Conservation (phyloP, 1,140 invertebrate genomes). For the Platyscapa corneri region DNA sequence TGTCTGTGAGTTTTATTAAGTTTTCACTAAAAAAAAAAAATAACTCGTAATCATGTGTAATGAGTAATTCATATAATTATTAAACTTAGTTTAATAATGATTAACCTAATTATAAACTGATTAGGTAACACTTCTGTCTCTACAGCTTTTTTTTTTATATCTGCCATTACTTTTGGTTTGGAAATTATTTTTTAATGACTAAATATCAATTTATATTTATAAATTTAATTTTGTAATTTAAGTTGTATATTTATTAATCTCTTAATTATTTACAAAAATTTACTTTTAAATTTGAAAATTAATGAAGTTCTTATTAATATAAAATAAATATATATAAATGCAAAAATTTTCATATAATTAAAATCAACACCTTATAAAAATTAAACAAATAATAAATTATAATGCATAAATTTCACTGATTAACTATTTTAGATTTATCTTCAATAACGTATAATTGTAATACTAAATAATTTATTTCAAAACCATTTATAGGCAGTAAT, state of each 20-base stretch:
- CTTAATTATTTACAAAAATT: no score
- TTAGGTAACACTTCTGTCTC: conserved; percentile 57
- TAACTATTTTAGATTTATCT: conserved; percentile 38
- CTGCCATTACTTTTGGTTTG: conserved; percentile 65
- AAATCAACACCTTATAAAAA: background rate
- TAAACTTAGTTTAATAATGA: background rate
- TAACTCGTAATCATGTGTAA: conserved; percentile 15
- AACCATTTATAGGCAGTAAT: conserved; percentile 64
- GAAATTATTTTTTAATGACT: background rate
- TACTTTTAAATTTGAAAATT: no score
- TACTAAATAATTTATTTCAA: conserved; percentile 64
- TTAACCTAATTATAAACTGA: conserved; percentile 35
- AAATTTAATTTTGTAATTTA: no score
- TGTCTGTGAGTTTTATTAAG: conserved; percentile 59
- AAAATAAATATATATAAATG: no score
- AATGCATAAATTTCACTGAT: background rate
- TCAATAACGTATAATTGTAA: conserved; percentile 66
- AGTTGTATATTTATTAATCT: no score
- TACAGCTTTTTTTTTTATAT: conserved; percentile 62
- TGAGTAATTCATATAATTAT: conserved; percentile 1
- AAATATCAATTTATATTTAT: background rate
- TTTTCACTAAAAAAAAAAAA: conserved; percentile 57
- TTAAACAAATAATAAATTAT: background rate
- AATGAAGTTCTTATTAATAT: no score
- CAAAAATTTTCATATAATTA: background rate